These are phyloP conservation scores for Pelusios castaneus DNA, from an alignment of 2,113 vertebrate species.

Conservation along the genomic window DNA sequence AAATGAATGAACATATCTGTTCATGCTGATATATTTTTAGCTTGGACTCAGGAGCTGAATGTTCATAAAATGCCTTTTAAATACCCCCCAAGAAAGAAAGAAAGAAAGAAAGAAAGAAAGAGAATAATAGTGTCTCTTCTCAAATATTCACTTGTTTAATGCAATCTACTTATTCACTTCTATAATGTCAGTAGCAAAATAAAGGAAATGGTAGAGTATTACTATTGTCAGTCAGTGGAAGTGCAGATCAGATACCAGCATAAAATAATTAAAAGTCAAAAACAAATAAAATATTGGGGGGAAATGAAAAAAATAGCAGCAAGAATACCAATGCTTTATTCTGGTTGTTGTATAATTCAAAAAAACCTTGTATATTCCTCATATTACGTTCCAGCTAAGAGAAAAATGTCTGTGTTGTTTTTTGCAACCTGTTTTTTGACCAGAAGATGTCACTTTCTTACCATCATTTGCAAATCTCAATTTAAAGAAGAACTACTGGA, in stretches of 20 bases:
- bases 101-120: no score
- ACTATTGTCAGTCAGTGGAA: not conserved
- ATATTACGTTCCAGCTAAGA: fast-evolving
- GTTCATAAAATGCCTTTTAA: not conserved
- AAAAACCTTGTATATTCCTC: fast-evolving
- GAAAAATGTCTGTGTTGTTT: fast-evolving
- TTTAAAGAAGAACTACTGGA: fast-evolving
- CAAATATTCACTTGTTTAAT: not conserved
- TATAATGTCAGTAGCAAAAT: not conserved
- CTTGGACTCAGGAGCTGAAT: fast-evolving
- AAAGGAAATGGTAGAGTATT: not conserved
- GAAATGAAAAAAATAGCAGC: not conserved
- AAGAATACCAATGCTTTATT: fast-evolving
- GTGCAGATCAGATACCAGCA: fast-evolving
- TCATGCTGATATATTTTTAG: not conserved
- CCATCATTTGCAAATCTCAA: not conserved
- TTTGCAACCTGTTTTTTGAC: not conserved
- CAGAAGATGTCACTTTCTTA: slow-evolving; percentile 59
- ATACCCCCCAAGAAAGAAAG: no score
- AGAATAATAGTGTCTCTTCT: not conserved
- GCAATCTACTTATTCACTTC: fast-evolving
- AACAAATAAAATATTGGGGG: not conserved
- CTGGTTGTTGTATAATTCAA: not conserved
- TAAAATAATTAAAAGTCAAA: not conserved
- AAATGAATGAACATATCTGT: not conserved